phyloP scores from a whole-genome alignment of 2,113 vertebrate species.

The human region GRCh38 chr3:18603001-18603500 shows the following conservation, averaged over 20 bases:
- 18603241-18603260: neutral
- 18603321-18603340: neutral
- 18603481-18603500: slow-evolving; percentile 50
- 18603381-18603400: neutral
- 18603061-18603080: neutral
- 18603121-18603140: neutral
- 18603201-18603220: neutral
- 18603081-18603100: neutral
- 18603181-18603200: neutral
- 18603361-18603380: neutral
- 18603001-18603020: neutral
- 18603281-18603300: slow-evolving; percentile 1
- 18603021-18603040: neutral
- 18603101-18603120: neutral
- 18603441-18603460: neutral
- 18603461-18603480: neutral
- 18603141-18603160: neutral
- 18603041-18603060: rapidly evolving
- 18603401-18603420: neutral
- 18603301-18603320: neutral
- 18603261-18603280: neutral
- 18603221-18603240: neutral
- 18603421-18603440: neutral
- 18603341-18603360: neutral
- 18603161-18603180: neutral